Conservation (phyloP, 2,797 vertebrate species). For the Sebastes paucispinis region DNA sequence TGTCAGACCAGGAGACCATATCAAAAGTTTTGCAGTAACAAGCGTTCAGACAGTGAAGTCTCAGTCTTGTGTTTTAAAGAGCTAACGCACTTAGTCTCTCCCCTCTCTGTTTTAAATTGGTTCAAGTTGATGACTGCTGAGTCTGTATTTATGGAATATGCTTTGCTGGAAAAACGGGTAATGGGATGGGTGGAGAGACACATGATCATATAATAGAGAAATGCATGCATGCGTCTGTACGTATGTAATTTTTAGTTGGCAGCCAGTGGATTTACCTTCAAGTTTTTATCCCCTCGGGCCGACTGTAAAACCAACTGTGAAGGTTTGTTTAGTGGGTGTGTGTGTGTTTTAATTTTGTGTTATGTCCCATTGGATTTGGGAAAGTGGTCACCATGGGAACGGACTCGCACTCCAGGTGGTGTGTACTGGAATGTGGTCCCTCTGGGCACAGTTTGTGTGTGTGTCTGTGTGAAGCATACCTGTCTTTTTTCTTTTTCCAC, state of each 20-base stretch:
- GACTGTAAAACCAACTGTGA: constrained; percentile 20
- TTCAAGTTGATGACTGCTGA: neutral
- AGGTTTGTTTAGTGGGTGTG: constrained; percentile 12
- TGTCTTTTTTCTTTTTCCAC: constrained; percentile 41
- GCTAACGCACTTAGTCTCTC: neutral
- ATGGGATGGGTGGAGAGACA: constrained; percentile 3
- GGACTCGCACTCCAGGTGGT: constrained; percentile 73
- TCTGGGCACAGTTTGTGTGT: constrained; percentile 52
- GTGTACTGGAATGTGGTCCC: constrained; percentile 71
- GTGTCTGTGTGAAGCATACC: constrained; percentile 41
- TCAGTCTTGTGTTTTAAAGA: neutral
- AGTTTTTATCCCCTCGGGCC: constrained; percentile 1
- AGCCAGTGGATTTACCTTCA: constrained; percentile 11
- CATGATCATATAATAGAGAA: constrained; percentile 1
- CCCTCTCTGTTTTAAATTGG: neutral
- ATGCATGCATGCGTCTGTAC: neutral
- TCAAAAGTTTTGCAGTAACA: neutral
- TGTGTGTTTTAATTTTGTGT: constrained; percentile 35
- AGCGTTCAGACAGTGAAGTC: neutral
- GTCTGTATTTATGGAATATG: constrained; percentile 22
- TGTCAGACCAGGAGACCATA: neutral
- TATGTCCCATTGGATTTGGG: constrained; percentile 57
- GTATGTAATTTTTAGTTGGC: neutral
- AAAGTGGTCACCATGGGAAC: constrained; percentile 69
- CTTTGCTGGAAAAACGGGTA: constrained; percentile 13